phyloP scores from a whole-genome alignment of 2,888 invertebrate genomes.

The Choreutis nemorana region DNA sequence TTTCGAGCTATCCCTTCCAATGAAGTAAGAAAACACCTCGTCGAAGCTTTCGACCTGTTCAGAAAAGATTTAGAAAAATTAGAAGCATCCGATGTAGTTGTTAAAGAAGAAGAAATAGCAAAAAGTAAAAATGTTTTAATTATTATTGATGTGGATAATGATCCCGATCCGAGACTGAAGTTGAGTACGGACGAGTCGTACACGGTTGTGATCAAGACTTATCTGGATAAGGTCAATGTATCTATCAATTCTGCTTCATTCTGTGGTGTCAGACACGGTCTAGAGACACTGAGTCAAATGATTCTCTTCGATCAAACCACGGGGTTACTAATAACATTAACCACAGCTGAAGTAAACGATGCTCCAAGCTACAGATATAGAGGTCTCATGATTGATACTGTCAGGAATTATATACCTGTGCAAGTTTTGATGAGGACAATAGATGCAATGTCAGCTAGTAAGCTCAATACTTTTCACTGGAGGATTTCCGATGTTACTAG shows the following conservation, averaged over 20 bases:
- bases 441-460: conserved; percentile 86
- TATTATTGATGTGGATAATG: conserved; percentile 63
- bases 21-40: conserved; percentile 24
- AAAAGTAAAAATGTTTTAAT: conserved; percentile 41
- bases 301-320: conserved; percentile 75
- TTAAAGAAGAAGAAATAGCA: conserved; percentile 13
- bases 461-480: conserved; percentile 93
- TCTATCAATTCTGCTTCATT: conserved; percentile 70
- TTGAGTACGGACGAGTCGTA: conserved; percentile 78
- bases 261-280: conserved; percentile 77
- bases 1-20: conserved; percentile 38
- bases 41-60: conserved; percentile 58
- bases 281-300: conserved; percentile 78
- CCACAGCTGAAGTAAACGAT: conserved; percentile 73
- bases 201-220: conserved; percentile 60
- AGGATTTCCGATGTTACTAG: conserved; percentile 88
- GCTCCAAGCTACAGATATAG: conserved; percentile 79
- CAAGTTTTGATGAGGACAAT: conserved; percentile 74
- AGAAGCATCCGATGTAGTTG: conserved; percentile 34
- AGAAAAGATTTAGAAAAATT: conserved; percentile 49
- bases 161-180: conserved; percentile 62
- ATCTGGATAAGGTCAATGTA: conserved; percentile 47
- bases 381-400: conserved; percentile 89
- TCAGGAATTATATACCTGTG: conserved; percentile 84
- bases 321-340: conserved; percentile 68